phyloP scores from a whole-genome alignment of 1,140 invertebrate genomes.

The Drosophila jambulina region DNA sequence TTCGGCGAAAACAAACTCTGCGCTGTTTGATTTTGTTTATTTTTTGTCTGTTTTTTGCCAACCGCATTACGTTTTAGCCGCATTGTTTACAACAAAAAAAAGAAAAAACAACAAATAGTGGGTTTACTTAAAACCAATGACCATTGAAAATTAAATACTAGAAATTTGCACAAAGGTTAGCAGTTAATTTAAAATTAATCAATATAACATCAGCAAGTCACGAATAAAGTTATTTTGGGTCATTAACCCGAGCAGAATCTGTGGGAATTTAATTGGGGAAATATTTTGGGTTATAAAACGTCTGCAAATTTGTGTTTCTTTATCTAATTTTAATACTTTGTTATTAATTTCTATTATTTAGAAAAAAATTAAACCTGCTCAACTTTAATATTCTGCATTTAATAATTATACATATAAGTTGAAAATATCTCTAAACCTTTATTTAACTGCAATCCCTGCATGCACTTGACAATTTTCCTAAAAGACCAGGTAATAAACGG shows the following conservation, averaged over 20 bases:
- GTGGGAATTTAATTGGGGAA: not conserved
- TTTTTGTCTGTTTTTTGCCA: conserved; percentile 13
- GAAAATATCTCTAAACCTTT: not conserved
- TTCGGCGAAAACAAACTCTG: conserved; percentile 51
- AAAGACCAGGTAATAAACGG: conserved; percentile 44
- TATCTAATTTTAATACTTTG: not conserved
- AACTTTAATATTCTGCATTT: not conserved
- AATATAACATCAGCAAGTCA: conserved; percentile 1
- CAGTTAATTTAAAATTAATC: not conserved
- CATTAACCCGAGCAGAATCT: not conserved
- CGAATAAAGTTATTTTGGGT: not conserved
- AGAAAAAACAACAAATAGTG: not conserved
- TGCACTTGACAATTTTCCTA: conserved; percentile 5
- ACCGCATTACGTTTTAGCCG: conserved; percentile 38
- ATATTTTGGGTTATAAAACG: not conserved
- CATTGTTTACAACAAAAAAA: conserved; percentile 28
- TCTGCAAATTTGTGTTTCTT: not conserved
- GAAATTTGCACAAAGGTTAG: not conserved
- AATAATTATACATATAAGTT: not conserved
- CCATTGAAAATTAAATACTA: not conserved
- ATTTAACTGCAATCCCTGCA: not conserved
- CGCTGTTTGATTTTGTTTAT: conserved; percentile 61
- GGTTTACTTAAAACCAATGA: conserved; percentile 1
- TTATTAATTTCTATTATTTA: not conserved
- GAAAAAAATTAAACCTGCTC: not conserved